Percentiles rank a stretch among this genome's conserved stretches.
Evolutionary conservation across 2,888 invertebrate genomes (phyloP).

Genomic region (Barypeithes pellucidus): DNA sequence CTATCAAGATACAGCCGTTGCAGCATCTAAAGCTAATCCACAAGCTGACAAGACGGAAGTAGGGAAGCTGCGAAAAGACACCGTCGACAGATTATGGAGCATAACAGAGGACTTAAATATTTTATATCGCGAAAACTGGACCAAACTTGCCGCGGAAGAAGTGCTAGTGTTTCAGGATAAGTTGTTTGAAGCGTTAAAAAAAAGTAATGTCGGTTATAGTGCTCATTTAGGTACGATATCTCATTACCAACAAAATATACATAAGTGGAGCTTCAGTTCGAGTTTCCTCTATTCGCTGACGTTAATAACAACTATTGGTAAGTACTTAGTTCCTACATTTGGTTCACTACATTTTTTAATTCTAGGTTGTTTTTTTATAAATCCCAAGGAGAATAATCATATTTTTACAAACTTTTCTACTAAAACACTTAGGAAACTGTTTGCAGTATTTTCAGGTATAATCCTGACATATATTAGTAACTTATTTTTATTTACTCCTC

Average conservation of each 20-base stretch:
- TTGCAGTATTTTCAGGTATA: no score
- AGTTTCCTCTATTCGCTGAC: slow-evolving; percentile 95
- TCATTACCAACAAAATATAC: slow-evolving; percentile 71
- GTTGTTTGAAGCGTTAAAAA: slow-evolving; percentile 71
- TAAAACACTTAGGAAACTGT: no score
- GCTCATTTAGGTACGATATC: slow-evolving; percentile 58
- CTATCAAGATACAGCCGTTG: slow-evolving; percentile 76
- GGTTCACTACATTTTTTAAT: no score
- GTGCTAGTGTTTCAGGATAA: slow-evolving; percentile 88
- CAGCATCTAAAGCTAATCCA: slow-evolving; percentile 78
- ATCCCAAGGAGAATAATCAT: no score
- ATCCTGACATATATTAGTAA: no score
- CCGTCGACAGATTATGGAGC: slow-evolving; percentile 88
- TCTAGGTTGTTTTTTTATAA: no score
- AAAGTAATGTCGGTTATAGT: slow-evolving; percentile 58
- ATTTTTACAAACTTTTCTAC: no score
- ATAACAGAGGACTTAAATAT: slow-evolving; percentile 92
- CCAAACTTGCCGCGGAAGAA: slow-evolving; percentile 87
- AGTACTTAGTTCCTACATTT: slow-evolving; percentile 66
- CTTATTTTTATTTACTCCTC: no score
- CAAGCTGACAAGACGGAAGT: slow-evolving; percentile 64
- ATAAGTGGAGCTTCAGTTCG: slow-evolving; percentile 93
- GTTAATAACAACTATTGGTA: slow-evolving; percentile 95
- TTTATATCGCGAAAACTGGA: slow-evolving; percentile 94
- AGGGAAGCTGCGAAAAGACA: slow-evolving; percentile 78